phyloP scores from a whole-genome alignment of 2,797 vertebrate genomes.

The Cynopterus sphinx region DNA sequence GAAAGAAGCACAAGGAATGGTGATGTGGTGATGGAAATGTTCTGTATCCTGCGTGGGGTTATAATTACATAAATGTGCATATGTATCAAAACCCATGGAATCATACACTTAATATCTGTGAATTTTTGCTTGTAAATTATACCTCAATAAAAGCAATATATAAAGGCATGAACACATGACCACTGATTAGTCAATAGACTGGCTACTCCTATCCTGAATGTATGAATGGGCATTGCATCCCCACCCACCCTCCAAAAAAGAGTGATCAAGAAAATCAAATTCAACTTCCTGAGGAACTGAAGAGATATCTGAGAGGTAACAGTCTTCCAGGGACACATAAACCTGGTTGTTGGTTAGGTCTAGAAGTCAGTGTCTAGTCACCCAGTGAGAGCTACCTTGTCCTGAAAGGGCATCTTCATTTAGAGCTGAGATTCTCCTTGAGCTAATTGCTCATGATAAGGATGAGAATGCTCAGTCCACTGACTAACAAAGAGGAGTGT shows the following conservation, averaged over 20 bases:
- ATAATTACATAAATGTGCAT: not conserved
- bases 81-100: not conserved
- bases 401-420: not conserved
- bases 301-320: not conserved
- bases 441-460: slow-evolving; percentile 47
- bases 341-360: not conserved
- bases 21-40: not conserved
- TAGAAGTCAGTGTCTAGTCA: not conserved
- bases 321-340: not conserved
- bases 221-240: not conserved
- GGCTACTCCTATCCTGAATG: not conserved
- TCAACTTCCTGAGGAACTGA: not conserved
- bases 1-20: not conserved
- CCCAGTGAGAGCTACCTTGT: not conserved
- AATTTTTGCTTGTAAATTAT: not conserved
- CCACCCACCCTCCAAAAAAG: not conserved
- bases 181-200: not conserved
- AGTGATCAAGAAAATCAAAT: not conserved
- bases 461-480: slow-evolving; percentile 58
- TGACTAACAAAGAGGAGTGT: slow-evolving; percentile 70
- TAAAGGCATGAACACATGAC: not conserved
- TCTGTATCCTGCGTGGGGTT: not conserved
- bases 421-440: slow-evolving; percentile 40
- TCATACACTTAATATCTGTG: not conserved
- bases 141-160: not conserved